Percentiles rank a stretch among this genome's conserved stretches.
These are phyloP conservation scores for Clarias fuscus DNA, from an alignment of 2,797 vertebrate genomes.

Conservation along the genomic window DNA sequence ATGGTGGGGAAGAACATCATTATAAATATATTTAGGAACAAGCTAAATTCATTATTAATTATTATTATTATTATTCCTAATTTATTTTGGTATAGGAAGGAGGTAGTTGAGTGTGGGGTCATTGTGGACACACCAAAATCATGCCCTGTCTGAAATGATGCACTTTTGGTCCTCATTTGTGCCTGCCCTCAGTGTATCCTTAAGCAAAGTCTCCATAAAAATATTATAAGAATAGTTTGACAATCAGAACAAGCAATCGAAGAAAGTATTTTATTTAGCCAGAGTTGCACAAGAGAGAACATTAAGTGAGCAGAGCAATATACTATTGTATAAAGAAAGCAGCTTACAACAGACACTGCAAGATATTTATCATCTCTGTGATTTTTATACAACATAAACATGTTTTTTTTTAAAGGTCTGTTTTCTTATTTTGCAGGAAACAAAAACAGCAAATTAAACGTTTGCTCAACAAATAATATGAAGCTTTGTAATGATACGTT, in stretches of 20 bases:
- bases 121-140: not conserved
- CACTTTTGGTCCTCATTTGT: not conserved
- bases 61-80: too few relatives aligned
- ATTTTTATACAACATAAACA: constrained; percentile 59
- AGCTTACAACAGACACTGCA: constrained; percentile 62
- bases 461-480: constrained; percentile 62
- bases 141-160: not conserved
- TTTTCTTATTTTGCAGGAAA: constrained; percentile 26
- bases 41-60: not conserved
- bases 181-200: too few relatives aligned
- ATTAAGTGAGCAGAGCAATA: constrained; percentile 67
- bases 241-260: constrained; percentile 40
- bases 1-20: too few relatives aligned
- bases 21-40: not conserved
- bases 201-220: not conserved
- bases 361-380: constrained; percentile 53
- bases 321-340: constrained; percentile 69
- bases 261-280: constrained; percentile 77
- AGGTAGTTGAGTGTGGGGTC: not conserved
- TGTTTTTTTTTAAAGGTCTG: constrained; percentile 48
- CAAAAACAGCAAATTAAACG: constrained; percentile 48
- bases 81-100: not conserved
- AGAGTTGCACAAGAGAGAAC: constrained; percentile 66
- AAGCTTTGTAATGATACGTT: constrained; percentile 52
- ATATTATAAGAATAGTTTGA: not conserved